Percentiles rank a stretch among this genome's conserved stretches.
Evolutionary conservation across 2,113 vertebrate species (phyloP).

Genomic region (Pygoscelis antarcticus): DNA sequence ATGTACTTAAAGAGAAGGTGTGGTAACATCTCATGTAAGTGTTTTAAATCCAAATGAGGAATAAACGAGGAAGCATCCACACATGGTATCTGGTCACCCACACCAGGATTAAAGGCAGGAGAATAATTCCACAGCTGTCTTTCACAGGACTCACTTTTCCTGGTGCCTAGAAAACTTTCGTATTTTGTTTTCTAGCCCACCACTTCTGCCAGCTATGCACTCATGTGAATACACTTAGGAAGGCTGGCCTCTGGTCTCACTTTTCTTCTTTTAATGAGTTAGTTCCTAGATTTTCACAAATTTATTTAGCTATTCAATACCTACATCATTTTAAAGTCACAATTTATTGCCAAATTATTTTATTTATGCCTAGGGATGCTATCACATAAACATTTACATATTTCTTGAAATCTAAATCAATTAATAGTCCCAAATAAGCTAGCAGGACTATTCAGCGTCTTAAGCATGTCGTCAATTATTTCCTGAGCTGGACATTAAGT

Average conservation of each 20-base stretch:
- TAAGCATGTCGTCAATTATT: background rate
- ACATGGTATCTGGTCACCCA: background rate
- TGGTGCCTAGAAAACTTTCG: background rate
- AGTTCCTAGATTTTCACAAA: background rate
- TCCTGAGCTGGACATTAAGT: background rate
- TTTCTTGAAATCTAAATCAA: background rate
- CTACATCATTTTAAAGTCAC: background rate
- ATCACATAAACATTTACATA: background rate
- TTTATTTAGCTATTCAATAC: background rate
- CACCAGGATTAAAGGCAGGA: background rate
- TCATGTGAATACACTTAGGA: background rate
- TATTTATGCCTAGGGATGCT: background rate
- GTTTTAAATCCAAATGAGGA: background rate
- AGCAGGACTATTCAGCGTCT: background rate
- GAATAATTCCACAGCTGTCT: background rate
- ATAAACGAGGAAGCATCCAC: background rate
- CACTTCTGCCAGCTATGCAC: background rate
- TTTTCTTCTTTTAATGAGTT: background rate
- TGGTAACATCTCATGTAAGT: background rate
- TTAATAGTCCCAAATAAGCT: background rate
- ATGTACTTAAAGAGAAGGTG: background rate
- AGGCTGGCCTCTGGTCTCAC: background rate
- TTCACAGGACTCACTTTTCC: background rate
- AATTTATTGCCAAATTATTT: background rate
- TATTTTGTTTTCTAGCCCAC: background rate